Percentiles rank a stretch among this genome's conserved stretches.
These are phyloP conservation scores for Caenorhabditis doughertyi DNA, from an alignment of 2,888 invertebrate species.

Conservation along the genomic window DNA sequence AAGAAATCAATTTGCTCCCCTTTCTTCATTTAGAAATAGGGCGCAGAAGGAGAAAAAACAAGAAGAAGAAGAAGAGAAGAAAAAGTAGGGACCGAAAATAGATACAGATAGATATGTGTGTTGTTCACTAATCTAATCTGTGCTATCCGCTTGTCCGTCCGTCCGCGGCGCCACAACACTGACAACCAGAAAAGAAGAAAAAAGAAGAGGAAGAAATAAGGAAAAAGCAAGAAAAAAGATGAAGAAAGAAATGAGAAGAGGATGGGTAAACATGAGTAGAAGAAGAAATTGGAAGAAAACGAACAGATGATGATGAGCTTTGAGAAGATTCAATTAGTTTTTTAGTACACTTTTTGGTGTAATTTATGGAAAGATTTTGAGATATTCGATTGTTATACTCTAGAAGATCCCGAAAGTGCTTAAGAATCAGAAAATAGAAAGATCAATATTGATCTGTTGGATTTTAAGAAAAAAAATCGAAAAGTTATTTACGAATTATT, in stretches of 20 bases:
- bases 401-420: too few species aligned
- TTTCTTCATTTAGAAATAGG: slow-evolving; percentile 24
- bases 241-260: slow-evolving; percentile 17
- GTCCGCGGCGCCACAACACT: slow-evolving; percentile 25
- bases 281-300: slow-evolving; percentile 14
- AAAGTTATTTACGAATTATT: too few species aligned
- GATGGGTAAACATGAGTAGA: slow-evolving; percentile 34
- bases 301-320: background rate
- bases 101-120: slow-evolving; percentile 49
- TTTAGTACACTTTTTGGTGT: slow-evolving; percentile 9
- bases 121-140: slow-evolving; percentile 63
- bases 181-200: slow-evolving; percentile 22
- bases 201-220: slow-evolving; percentile 9
- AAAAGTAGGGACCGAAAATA: slow-evolving; percentile 45
- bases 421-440: too few species aligned
- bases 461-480: too few species aligned
- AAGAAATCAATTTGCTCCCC: slow-evolving; percentile 5
- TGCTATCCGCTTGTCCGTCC: slow-evolving; percentile 36
- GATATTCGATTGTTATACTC: too few species aligned
- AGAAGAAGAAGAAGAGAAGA: slow-evolving; percentile 5
- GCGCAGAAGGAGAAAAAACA: slow-evolving; percentile 24
- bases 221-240: background rate
- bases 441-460: too few species aligned
- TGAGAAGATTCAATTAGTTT: slow-evolving; percentile 38
- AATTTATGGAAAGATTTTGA: too few species aligned